Evolutionary conservation across 2,888 invertebrate genomes (phyloP).

Genomic region (Epinotia brunnichana): DNA sequence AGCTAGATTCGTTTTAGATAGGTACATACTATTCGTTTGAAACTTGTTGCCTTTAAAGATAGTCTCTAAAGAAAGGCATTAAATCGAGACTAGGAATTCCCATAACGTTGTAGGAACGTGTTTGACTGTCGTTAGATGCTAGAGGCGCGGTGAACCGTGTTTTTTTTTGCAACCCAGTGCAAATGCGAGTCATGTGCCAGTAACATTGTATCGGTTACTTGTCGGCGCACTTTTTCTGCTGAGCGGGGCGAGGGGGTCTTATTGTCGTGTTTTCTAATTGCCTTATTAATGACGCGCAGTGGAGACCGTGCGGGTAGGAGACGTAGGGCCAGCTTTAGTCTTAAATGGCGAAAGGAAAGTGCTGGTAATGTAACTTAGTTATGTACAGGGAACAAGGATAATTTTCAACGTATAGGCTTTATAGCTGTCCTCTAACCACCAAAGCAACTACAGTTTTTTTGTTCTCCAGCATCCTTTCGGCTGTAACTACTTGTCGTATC

Average conservation of each 20-base stretch:
- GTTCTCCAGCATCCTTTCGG: too few relatives aligned
- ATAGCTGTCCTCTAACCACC: background rate
- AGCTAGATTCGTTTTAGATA: background rate
- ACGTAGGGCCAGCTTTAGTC: too few relatives aligned
- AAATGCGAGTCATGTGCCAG: slow-evolving; percentile 2
- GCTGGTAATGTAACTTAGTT: too few relatives aligned
- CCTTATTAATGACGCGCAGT: slow-evolving; percentile 27
- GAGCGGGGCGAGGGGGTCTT: slow-evolving; percentile 7
- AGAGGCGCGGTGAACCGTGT: background rate
- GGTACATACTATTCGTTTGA: background rate
- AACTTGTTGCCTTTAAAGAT: background rate
- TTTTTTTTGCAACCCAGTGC: background rate
- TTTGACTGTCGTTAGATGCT: slow-evolving; percentile 1
- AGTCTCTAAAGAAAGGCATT: background rate
- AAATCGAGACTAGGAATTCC: slow-evolving; percentile 14
- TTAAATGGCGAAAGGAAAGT: too few relatives aligned
- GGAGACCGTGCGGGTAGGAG: slow-evolving; percentile 5
- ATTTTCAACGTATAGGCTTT: too few relatives aligned
- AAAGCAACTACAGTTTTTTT: too few relatives aligned
- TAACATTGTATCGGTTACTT: slow-evolving; percentile 43
- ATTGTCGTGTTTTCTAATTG: slow-evolving; percentile 43
- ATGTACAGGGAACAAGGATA: too few relatives aligned
- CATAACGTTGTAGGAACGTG: slow-evolving; percentile 5
- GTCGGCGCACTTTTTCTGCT: slow-evolving; percentile 21
- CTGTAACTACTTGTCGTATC: too few relatives aligned